Evolutionary conservation across 2,113 vertebrate species (phyloP).

Genomic region (Pampusana beccarii): DNA sequence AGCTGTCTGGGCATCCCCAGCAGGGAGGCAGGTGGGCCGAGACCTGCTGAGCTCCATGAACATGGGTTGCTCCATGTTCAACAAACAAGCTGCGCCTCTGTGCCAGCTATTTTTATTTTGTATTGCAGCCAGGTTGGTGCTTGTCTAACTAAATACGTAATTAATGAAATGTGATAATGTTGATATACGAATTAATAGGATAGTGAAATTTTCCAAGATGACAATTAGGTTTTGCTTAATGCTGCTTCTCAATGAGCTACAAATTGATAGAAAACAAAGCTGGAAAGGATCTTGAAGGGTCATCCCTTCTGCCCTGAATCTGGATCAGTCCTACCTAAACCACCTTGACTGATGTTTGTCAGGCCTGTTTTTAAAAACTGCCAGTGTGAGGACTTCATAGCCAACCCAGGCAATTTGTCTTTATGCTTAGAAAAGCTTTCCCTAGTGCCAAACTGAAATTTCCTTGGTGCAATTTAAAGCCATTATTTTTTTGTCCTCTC

Average conservation of each 20-base stretch:
- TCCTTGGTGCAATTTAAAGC: neutral
- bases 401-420: neutral
- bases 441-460: neutral
- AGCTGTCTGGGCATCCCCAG: neutral
- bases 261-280: neutral
- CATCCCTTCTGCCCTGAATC: neutral
- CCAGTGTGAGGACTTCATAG: neutral
- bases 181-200: neutral
- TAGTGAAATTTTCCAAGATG: neutral
- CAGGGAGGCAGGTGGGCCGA: neutral
- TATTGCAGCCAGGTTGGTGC: neutral
- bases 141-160: neutral
- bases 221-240: neutral
- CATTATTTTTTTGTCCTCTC: conserved; percentile 5
- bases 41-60: neutral
- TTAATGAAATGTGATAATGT: neutral
- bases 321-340: neutral
- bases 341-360: neutral
- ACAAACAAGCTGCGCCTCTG: neutral
- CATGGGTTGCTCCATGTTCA: neutral
- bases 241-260: neutral
- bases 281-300: neutral
- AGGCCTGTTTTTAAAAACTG: neutral
- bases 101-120: neutral
- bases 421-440: neutral